Percentiles rank a stretch among this genome's conserved stretches.
Evolutionary conservation across 2,113 vertebrate genomes (phyloP).

Genomic region (Rhabdomys dilectus): DNA sequence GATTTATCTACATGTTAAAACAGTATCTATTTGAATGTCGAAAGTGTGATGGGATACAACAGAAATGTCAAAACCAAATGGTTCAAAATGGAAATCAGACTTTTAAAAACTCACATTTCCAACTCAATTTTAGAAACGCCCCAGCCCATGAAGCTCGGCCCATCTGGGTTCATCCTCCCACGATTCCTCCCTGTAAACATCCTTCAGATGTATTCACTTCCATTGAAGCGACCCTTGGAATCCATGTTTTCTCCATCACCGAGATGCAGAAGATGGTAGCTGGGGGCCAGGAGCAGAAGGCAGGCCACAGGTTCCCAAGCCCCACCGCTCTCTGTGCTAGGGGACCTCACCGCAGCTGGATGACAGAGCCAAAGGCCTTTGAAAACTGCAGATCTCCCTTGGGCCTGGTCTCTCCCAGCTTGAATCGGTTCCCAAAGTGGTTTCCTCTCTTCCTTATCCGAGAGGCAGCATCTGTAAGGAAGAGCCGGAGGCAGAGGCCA

Average conservation of each 20-base stretch:
- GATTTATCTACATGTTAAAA: neutral
- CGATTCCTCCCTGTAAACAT: neutral
- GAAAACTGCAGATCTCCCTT: neutral
- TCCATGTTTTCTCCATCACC: neutral
- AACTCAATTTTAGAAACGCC: slow-evolving; percentile 16
- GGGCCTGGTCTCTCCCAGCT: neutral
- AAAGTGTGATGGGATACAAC: neutral
- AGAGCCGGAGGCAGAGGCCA: neutral
- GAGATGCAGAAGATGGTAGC: neutral
- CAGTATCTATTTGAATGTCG: neutral
- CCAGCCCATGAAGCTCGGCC: neutral
- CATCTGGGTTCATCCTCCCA: neutral
- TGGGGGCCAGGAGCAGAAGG: neutral
- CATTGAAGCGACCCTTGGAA: neutral
- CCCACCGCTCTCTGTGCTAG: neutral
- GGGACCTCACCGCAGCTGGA: neutral
- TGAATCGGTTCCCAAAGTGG: neutral
- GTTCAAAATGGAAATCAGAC: neutral
- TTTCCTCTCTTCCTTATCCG: slow-evolving; percentile 7
- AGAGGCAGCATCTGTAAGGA: neutral
- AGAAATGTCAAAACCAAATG: slow-evolving; percentile 37
- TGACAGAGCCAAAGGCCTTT: neutral
- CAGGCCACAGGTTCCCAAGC: neutral
- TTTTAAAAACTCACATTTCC: neutral
- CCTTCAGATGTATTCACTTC: neutral